Conservation (phyloP, 2,113 vertebrate genomes). For the Oncorhynchus nerka region DNA sequence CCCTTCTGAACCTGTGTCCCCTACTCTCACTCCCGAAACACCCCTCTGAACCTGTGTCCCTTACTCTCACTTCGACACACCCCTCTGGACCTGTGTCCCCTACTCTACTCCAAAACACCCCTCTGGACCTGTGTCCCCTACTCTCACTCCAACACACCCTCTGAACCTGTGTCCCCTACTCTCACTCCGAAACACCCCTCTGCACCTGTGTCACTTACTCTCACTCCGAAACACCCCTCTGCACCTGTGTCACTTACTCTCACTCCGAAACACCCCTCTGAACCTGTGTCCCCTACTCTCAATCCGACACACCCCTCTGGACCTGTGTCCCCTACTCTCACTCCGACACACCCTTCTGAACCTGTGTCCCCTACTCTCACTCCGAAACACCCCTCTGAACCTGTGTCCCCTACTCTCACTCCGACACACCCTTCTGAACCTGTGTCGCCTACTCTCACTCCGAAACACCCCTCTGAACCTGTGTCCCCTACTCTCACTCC, state of each 20-base stretch:
- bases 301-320: not conserved
- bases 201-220: slow-evolving; percentile 14
- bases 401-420: slow-evolving; percentile 21
- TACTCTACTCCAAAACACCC: too few relatives aligned
- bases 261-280: too few relatives aligned
- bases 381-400: too few relatives aligned
- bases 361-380: not conserved
- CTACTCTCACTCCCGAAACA: too few relatives aligned
- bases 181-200: too few relatives aligned
- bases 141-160: slow-evolving; percentile 6
- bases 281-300: slow-evolving; percentile 18
- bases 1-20: too few relatives aligned
- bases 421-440: not conserved
- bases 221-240: slow-evolving; percentile 2
- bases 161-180: too few relatives aligned
- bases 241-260: too few relatives aligned
- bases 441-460: too few relatives aligned
- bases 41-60: slow-evolving; percentile 17
- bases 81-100: too few relatives aligned
- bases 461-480: not conserved
- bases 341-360: too few relatives aligned
- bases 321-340: too few relatives aligned
- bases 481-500: slow-evolving; percentile 23
- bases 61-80: slow-evolving; percentile 9
- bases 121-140: slow-evolving; percentile 9